Evolutionary conservation across 2,797 vertebrate species (phyloP).

Genomic region (Nothura maculosa): DNA sequence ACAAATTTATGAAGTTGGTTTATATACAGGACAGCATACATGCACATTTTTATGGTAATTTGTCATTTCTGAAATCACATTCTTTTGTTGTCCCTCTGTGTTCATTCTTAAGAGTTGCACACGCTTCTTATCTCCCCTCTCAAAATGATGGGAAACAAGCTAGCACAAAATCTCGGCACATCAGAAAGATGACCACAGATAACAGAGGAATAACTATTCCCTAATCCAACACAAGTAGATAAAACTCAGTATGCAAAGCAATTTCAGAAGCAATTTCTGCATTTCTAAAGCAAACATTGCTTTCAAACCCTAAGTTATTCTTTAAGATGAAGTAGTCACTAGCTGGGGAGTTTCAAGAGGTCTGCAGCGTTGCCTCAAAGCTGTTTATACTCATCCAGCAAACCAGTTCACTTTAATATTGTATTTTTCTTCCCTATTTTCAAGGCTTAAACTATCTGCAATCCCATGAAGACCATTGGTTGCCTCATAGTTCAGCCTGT

Average conservation of each 20-base stretch:
- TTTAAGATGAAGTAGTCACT: constrained; percentile 26
- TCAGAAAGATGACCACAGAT: constrained; percentile 59
- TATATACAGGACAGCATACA: constrained; percentile 12
- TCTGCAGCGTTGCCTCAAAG: not conserved
- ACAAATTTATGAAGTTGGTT: constrained; percentile 39
- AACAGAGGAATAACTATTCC: constrained; percentile 69
- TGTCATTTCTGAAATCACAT: constrained; percentile 60
- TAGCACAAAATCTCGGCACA: constrained; percentile 67
- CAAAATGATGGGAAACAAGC: constrained; percentile 43
- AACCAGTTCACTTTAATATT: rapidly evolving
- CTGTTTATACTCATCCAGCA: not conserved
- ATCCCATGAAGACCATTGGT: not conserved
- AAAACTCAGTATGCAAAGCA: constrained; percentile 73
- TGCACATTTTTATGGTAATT: constrained; percentile 28
- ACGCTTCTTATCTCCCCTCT: constrained; percentile 52
- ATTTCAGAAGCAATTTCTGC: constrained; percentile 78
- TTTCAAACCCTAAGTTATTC: constrained; percentile 44
- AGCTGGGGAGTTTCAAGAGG: not conserved
- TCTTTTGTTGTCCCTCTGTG: constrained; percentile 53
- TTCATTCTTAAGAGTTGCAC: constrained; percentile 26
- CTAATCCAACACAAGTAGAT: constrained; percentile 73
- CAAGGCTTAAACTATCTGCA: not conserved
- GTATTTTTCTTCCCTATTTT: not conserved
- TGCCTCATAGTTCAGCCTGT: not conserved
- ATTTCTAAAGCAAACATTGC: constrained; percentile 65